Evolutionary conservation across 2,113 vertebrate genomes (phyloP).

Genomic region (Psettodes erumei): DNA sequence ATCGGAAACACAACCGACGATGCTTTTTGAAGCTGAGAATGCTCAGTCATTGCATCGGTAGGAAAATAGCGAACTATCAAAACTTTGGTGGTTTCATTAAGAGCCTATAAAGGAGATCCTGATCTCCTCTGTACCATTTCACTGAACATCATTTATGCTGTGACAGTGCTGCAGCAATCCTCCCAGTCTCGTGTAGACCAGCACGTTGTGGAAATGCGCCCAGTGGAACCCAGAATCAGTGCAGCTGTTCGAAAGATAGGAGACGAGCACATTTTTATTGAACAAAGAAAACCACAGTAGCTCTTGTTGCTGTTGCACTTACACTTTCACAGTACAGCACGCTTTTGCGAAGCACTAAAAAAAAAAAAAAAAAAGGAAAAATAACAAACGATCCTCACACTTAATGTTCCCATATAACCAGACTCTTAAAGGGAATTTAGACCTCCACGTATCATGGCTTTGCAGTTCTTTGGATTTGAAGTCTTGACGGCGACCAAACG

Average conservation of each 20-base stretch:
- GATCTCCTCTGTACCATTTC: not conserved
- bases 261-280: conserved; percentile 70
- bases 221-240: not conserved
- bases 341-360: conserved; percentile 61
- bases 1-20: not conserved
- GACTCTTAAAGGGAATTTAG: conserved; percentile 36
- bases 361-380: conserved; percentile 32
- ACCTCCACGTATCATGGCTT: conserved; percentile 45
- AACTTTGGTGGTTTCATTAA: not conserved
- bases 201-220: not conserved
- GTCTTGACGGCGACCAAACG: not conserved
- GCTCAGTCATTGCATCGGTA: not conserved
- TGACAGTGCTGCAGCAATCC: not conserved
- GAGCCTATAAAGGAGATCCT: not conserved
- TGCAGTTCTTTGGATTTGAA: conserved; percentile 61
- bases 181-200: not conserved
- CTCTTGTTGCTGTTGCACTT: conserved; percentile 61
- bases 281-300: conserved; percentile 74
- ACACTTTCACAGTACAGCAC: conserved; percentile 68
- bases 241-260: conserved; percentile 57
- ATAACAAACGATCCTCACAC: conserved; percentile 20
- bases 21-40: not conserved
- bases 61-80: not conserved
- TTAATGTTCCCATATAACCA: conserved; percentile 56
- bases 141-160: not conserved